Evolutionary conservation across 2,113 vertebrate species (phyloP).

Genomic region (Neogale vison): DNA sequence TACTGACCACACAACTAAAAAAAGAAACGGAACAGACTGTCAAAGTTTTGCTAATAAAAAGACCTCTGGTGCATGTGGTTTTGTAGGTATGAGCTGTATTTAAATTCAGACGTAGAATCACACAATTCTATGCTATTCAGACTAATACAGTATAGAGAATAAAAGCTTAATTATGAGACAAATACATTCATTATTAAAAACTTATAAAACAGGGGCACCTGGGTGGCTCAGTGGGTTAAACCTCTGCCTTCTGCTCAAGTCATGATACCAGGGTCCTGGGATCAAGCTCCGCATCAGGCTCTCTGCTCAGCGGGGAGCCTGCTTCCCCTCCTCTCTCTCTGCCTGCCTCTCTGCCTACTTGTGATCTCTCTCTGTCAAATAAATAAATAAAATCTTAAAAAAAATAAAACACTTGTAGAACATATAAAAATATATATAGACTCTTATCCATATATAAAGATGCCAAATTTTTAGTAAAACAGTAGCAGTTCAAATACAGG

Average conservation of each 20-base stretch:
- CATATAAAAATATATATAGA: neutral
- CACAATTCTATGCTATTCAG: neutral
- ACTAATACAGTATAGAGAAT: neutral
- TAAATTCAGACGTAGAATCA: neutral
- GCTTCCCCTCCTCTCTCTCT: too few species aligned
- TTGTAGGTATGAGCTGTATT: neutral
- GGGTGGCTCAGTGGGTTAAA: too few species aligned
- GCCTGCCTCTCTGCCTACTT: too few species aligned
- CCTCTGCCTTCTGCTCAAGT: too few species aligned
- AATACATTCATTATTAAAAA: neutral
- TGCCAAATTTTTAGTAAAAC: neutral
- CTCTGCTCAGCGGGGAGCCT: too few species aligned
- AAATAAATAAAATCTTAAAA: too few species aligned
- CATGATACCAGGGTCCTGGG: too few species aligned
- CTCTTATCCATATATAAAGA: neutral
- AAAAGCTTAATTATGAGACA: neutral
- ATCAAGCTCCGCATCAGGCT: too few species aligned
- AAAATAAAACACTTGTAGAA: too few species aligned
- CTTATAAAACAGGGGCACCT: neutral
- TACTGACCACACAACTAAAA: neutral
- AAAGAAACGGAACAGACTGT: neutral
- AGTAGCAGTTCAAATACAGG: neutral
- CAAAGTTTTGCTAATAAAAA: neutral
- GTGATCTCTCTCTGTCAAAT: too few species aligned
- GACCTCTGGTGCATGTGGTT: neutral